Conservation (phyloP, 2,797 vertebrate genomes). For the Vultur gryphus region DNA sequence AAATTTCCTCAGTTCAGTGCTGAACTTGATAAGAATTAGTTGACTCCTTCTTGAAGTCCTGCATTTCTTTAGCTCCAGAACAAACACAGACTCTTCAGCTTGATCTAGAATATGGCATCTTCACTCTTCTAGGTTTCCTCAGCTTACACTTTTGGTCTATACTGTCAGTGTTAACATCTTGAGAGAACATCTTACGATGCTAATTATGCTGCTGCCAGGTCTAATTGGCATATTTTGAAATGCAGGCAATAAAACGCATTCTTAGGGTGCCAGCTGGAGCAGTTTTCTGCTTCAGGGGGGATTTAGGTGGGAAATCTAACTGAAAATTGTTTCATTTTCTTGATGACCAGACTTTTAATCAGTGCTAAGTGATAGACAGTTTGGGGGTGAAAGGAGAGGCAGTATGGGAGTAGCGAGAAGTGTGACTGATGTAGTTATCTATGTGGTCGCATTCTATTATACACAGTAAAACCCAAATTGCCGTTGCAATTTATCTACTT, state of each 20-base stretch:
- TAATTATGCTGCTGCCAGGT: neutral
- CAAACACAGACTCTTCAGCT: neutral
- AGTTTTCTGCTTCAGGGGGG: neutral
- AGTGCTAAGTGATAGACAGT: neutral
- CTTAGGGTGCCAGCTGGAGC: neutral
- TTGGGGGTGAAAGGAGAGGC: neutral
- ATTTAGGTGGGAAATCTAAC: neutral
- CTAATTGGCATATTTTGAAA: neutral
- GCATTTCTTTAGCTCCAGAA: neutral
- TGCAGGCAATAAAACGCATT: neutral
- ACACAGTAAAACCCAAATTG: neutral
- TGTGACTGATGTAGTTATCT: neutral
- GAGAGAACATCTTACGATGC: neutral
- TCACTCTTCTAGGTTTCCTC: neutral
- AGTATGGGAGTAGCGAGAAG: neutral
- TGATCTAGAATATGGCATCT: neutral
- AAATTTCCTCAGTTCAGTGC: neutral
- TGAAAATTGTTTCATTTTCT: neutral
- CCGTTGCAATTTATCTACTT: neutral
- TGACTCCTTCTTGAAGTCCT: neutral
- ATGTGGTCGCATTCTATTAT: neutral
- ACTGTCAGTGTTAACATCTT: neutral
- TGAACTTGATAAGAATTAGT: neutral
- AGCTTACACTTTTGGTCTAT: neutral
- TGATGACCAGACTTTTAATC: neutral